Percentiles rank a stretch among this genome's conserved stretches.
These are phyloP conservation scores for Xyrichtys novacula DNA, from an alignment of 2,797 vertebrate species.

Conservation along the genomic window DNA sequence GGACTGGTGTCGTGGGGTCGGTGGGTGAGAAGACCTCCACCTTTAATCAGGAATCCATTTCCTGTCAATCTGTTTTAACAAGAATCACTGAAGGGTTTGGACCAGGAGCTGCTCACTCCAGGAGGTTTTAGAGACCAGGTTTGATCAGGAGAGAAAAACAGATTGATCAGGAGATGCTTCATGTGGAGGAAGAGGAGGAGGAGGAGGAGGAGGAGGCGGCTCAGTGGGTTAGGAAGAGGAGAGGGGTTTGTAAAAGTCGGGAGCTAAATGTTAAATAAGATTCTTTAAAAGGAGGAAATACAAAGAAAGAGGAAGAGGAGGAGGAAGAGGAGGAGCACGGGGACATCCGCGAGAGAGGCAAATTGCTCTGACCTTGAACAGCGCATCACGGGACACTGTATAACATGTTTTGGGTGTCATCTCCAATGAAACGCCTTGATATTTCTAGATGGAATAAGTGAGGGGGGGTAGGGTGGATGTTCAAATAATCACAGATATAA, in stretches of 20 bases:
- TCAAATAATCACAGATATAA: conserved; percentile 80
- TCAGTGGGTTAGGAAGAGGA: conserved; percentile 71
- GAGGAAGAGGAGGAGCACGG: conserved; percentile 58
- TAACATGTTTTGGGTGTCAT: conserved; percentile 90
- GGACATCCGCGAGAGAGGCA: conserved; percentile 81
- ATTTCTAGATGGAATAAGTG: conserved; percentile 90
- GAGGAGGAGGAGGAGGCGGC: conserved; percentile 43
- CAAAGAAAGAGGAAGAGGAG: conserved; percentile 39
- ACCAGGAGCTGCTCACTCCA: too few relatives aligned
- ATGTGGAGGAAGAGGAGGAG: conserved; percentile 50
- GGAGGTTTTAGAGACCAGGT: too few relatives aligned
- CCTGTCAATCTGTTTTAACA: conserved; percentile 64
- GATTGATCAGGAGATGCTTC: conserved; percentile 71
- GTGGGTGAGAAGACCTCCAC: conserved; percentile 47
- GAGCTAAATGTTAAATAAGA: conserved; percentile 70
- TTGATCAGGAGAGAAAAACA: conserved; percentile 49
- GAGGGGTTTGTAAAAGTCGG: conserved; percentile 53
- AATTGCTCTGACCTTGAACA: conserved; percentile 89
- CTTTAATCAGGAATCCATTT: conserved; percentile 59
- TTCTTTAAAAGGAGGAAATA: too few relatives aligned
- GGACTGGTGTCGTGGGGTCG: conserved; percentile 42
- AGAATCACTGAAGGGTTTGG: too few relatives aligned
- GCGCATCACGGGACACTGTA: conserved; percentile 89
- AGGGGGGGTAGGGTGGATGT: conserved; percentile 80
- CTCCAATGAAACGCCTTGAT: conserved; percentile 90